phyloP scores from a whole-genome alignment of 2,113 vertebrate genomes.

The Dasyprocta punctata region DNA sequence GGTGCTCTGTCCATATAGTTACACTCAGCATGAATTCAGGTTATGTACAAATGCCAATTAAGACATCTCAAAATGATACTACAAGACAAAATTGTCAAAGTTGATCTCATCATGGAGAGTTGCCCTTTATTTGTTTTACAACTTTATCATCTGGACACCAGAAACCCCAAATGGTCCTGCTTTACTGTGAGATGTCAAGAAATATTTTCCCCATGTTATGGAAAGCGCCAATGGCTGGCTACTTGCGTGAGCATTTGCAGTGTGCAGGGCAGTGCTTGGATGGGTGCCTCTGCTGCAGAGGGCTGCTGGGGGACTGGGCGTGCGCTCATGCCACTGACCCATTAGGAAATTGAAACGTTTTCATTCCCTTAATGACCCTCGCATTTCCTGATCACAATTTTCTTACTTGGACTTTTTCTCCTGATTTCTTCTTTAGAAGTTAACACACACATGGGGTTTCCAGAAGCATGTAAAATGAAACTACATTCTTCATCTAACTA shows the following conservation, averaged over 20 bases:
- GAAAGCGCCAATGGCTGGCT: neutral
- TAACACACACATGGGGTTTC: neutral
- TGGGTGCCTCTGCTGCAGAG: neutral
- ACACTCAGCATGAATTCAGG: neutral
- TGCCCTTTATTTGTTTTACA: neutral
- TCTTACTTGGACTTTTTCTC: neutral
- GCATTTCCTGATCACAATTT: neutral
- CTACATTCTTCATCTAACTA: neutral
- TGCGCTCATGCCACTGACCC: too few species aligned
- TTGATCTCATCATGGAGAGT: neutral
- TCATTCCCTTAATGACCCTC: neutral
- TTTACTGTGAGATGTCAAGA: neutral
- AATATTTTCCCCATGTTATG: neutral
- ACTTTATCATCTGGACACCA: neutral
- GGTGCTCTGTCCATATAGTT: neutral
- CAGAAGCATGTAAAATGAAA: neutral
- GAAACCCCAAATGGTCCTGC: neutral
- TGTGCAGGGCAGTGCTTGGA: neutral
- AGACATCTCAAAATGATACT: neutral
- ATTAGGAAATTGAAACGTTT: neutral
- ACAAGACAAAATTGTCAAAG: neutral
- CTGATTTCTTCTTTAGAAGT: neutral
- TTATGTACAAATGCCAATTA: neutral
- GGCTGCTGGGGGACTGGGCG: neutral
- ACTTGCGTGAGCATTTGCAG: rapidly evolving